Evolutionary conservation across 2,797 vertebrate species (phyloP), one percentile per base, ranked within the genome.

Genomic region (Urophycis tenuis): DNA sequence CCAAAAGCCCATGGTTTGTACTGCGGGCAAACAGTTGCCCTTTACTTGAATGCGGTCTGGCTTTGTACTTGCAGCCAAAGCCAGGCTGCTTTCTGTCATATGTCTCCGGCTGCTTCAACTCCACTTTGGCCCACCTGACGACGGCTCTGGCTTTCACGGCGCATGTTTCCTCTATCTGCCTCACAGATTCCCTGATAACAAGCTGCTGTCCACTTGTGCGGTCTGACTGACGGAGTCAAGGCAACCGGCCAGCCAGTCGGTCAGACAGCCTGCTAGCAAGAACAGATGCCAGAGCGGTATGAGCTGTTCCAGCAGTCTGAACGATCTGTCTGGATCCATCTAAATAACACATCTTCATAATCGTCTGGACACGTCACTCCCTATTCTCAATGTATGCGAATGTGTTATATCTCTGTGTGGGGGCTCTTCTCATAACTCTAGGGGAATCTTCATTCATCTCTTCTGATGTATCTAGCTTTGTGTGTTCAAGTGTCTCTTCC

Each of bases 181-280:
- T 79, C 84, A 84, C 29, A 77, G 82, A 88, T 85, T 67, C 29
- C 53, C 36, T 81, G 80, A 82, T 79, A 88, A 90, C 79, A 79
- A 88, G 84, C 75, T 30, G 34, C 82, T 41, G 82, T 70, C 72
- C 84, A 77, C 36, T 41, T 73, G 34, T 73, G 76, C 32, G 53
- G 6, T 17, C 36, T 10, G 41, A 30, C 73, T 53, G 31, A 72
- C 19, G 35, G 29, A 71, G 69, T 71, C 71, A 72, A 67, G 60
- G 60, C 60, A 29, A 29, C 25, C 25, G 14, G 60, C 60, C 25
- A 67, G 60, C 14, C 25, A 19, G 69, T 19, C 31, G 15, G 67
- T 19, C 30, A 15, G 67, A 70, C 14, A 1, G 69, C 69, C 69
- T 31, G 69, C 69, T 71, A 31, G 29, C 69, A 33, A 33, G 69